Conservation (phyloP, 2,888 invertebrate genomes). For the Drosophila dives region DNA sequence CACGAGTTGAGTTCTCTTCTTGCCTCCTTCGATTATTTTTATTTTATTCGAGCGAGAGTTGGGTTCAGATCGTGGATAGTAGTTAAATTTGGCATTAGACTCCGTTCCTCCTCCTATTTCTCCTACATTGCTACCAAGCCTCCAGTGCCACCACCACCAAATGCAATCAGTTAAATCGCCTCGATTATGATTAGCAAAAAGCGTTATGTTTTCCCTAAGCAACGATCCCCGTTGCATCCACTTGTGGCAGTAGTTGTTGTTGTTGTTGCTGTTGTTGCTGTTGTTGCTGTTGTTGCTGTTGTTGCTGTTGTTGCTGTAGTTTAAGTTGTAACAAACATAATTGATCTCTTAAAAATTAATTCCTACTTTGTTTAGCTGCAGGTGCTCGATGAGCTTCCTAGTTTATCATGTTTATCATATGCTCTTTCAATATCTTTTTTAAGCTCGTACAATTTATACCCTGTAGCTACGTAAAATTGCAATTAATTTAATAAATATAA, state of each 20-base stretch:
- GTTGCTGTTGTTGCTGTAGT: constrained; percentile 26
- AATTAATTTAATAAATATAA: not conserved
- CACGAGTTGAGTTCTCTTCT: constrained; percentile 47
- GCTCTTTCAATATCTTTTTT: constrained; percentile 12
- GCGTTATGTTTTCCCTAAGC: constrained; percentile 67
- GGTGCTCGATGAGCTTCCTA: constrained; percentile 62
- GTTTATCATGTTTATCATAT: constrained; percentile 30
- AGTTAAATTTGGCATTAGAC: constrained; percentile 25
- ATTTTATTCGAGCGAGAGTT: constrained; percentile 9
- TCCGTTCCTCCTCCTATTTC: constrained; percentile 12
- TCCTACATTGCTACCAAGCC: constrained; percentile 10
- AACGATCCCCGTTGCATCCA: constrained; percentile 23
- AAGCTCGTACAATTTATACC: constrained; percentile 28
- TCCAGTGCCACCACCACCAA: constrained; percentile 39
- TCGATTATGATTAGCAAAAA: constrained; percentile 74
- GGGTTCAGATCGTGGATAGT: constrained; percentile 43
- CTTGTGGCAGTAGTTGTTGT: constrained; percentile 16
- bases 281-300: constrained; percentile 16
- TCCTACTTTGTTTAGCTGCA: constrained; percentile 67
- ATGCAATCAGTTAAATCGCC: constrained; percentile 75
- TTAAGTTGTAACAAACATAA: constrained; percentile 55
- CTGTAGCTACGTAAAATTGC: not conserved
- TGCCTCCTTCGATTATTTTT: not conserved
- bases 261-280: constrained; percentile 16
- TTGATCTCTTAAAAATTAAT: constrained; percentile 80